Evolutionary conservation across 2,797 vertebrate genomes (phyloP).

Genomic region (Enteromius afrohamiltoni): DNA sequence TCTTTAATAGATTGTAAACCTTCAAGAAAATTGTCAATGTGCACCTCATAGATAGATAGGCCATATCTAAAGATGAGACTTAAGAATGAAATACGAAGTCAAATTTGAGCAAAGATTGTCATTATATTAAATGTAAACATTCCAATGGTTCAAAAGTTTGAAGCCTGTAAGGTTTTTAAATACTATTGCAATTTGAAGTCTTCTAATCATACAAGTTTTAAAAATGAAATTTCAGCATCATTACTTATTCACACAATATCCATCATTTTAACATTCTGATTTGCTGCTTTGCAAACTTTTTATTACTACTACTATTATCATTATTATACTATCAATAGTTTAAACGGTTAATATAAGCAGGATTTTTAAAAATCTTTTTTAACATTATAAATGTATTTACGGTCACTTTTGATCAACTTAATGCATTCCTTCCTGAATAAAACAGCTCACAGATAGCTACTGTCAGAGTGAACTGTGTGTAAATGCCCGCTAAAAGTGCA

Average conservation of each 20-base stretch:
- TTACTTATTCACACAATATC: background rate
- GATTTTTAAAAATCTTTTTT: too few species aligned
- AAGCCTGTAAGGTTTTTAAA: background rate
- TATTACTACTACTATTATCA: background rate
- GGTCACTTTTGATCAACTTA: background rate
- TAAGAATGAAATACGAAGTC: background rate
- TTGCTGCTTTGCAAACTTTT: background rate
- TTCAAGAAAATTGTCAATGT: too few species aligned
- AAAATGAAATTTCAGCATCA: background rate
- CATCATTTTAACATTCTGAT: background rate
- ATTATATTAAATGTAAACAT: background rate
- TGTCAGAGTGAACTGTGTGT: background rate
- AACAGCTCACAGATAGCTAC: background rate
- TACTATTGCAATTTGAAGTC: background rate
- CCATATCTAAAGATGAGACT: too few species aligned
- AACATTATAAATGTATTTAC: background rate
- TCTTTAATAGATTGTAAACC: too few species aligned
- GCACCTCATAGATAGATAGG: too few species aligned
- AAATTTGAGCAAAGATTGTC: background rate
- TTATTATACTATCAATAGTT: background rate
- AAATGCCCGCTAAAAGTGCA: background rate
- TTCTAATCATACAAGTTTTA: background rate
- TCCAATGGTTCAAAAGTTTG: background rate
- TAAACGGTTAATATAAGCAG: background rate
- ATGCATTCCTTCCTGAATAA: background rate